Evolutionary conservation across 2,888 invertebrate species (phyloP), one percentile per base, ranked within the genome.

Genomic region (Sabatieria punctata): DNA sequence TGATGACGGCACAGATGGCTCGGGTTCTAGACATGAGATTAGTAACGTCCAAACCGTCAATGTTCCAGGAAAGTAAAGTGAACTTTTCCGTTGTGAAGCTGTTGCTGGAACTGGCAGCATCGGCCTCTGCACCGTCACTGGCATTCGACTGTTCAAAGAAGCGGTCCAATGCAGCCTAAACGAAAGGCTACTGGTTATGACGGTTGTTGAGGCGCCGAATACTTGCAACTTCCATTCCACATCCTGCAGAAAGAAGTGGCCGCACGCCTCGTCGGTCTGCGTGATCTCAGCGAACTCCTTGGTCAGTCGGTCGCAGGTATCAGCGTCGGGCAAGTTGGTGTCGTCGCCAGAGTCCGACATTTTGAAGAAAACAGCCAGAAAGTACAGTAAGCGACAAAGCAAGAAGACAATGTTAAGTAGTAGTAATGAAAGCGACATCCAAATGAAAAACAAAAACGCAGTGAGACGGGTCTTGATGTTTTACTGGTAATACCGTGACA

Each of bases 21-120:
- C 67, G 66, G n/a, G 73, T 72, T 43, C 76, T 60, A 8, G 67
- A 68, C 23, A 65, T 60, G 1, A 73, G 52, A 56, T 71, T 73
- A 41, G 65, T 64, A 2, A 63, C 62, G 58, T 75, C 73, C 6
- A 76, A 58, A 1, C 76, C 76, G 65, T 77, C 76, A 45, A 76
- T 65, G 57, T 76, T 76, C 75, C 75, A 77, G 4, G 73, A 68
- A 25, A 75, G 57, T 11, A 75, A 51, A 21, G 70, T 68, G 41
- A 73, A 62, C 27, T 63, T 64, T 40, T 65, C 60, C 8, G 65
- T 66, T 43, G 56, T 27, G 0, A 41, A 27, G 6, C 49, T 38
- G 26, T 44, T 30, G 42, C 41, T 41, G 6, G 33, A 22, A 2
- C 22, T 41, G 18, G 44, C 19, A 4, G 18, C 24, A 19, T 43